Conservation (phyloP, 2,113 vertebrate species). For the Willisornis vidua region DNA sequence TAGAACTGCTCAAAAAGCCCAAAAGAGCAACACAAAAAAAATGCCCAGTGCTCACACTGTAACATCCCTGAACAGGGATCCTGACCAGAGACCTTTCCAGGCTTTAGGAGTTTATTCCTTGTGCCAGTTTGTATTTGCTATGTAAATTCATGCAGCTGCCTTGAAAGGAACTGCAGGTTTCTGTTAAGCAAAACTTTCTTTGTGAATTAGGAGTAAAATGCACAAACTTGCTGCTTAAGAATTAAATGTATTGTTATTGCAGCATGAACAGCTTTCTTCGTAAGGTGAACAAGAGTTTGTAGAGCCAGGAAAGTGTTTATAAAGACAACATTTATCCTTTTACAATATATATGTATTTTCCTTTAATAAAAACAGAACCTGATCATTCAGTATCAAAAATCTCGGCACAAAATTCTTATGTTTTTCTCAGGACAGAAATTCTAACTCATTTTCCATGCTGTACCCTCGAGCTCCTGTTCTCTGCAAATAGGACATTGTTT, state of each 20-base stretch:
- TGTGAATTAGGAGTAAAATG: slow-evolving; percentile 3
- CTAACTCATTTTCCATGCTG: slow-evolving; percentile 9
- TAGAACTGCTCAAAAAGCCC: not conserved
- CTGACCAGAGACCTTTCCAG: not conserved
- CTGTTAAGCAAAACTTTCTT: slow-evolving; percentile 46
- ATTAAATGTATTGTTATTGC: slow-evolving; percentile 36
- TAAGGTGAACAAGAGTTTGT: not conserved
- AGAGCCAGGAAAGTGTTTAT: slow-evolving; percentile 11
- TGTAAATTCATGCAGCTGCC: slow-evolving; percentile 45
- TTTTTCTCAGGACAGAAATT: slow-evolving; percentile 28
- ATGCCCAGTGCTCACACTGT: not conserved
- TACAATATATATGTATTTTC: slow-evolving; percentile 6
- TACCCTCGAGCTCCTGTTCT: not conserved
- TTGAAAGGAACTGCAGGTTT: slow-evolving; percentile 49
- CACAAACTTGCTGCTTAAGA: not conserved
- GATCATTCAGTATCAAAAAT: slow-evolving; percentile 4
- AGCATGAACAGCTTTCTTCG: slow-evolving; percentile 1
- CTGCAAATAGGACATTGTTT: slow-evolving; percentile 39
- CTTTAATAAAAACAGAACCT: slow-evolving; percentile 32
- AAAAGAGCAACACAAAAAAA: not conserved
- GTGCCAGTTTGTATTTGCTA: slow-evolving; percentile 27
- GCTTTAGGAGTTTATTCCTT: slow-evolving; percentile 5
- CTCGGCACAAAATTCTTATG: slow-evolving; percentile 20
- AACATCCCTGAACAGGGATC: not conserved
- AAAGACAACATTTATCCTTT: slow-evolving; percentile 16